phyloP scores from a whole-genome alignment of 2,888 invertebrate genomes.

The Chrysolina oricalcia region DNA sequence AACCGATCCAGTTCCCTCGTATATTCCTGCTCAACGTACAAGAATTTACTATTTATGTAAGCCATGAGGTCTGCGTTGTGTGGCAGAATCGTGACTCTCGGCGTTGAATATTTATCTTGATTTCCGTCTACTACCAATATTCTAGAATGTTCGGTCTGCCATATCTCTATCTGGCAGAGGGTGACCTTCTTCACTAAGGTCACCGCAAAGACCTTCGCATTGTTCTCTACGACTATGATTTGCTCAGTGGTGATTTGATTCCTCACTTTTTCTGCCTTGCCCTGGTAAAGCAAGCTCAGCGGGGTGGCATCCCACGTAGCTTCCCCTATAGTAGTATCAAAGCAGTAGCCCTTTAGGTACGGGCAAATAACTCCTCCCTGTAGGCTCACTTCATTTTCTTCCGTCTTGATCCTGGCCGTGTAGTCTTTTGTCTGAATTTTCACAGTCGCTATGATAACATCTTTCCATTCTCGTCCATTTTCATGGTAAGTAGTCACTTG shows the following conservation, averaged over 20 bases:
- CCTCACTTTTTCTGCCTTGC: background rate
- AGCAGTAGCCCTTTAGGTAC: slow-evolving; percentile 43
- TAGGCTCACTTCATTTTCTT: slow-evolving; percentile 42
- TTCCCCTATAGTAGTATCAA: slow-evolving; percentile 46
- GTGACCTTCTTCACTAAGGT: slow-evolving; percentile 20
- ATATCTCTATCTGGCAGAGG: slow-evolving; percentile 26
- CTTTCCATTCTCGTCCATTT: slow-evolving; percentile 40
- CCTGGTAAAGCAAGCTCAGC: background rate
- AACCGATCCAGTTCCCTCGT: background rate
- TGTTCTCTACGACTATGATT: slow-evolving; percentile 40
- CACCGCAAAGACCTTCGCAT: slow-evolving; percentile 41
- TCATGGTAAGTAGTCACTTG: slow-evolving; percentile 32
- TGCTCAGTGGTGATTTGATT: background rate
- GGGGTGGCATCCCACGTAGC: background rate
- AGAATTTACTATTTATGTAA: no score
- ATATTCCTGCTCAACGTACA: no score
- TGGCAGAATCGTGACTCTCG: background rate
- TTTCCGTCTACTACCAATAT: background rate
- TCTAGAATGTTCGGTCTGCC: slow-evolving; percentile 28
- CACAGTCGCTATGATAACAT: slow-evolving; percentile 42
- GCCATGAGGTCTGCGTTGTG: background rate
- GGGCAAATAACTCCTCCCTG: slow-evolving; percentile 43
- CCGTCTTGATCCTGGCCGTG: slow-evolving; percentile 36
- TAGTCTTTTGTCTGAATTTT: slow-evolving; percentile 43
- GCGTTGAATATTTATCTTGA: background rate